These are phyloP conservation scores for Syngnathoides biaculeatus DNA, from an alignment of 2,113 vertebrate genomes.

Conservation along the genomic window DNA sequence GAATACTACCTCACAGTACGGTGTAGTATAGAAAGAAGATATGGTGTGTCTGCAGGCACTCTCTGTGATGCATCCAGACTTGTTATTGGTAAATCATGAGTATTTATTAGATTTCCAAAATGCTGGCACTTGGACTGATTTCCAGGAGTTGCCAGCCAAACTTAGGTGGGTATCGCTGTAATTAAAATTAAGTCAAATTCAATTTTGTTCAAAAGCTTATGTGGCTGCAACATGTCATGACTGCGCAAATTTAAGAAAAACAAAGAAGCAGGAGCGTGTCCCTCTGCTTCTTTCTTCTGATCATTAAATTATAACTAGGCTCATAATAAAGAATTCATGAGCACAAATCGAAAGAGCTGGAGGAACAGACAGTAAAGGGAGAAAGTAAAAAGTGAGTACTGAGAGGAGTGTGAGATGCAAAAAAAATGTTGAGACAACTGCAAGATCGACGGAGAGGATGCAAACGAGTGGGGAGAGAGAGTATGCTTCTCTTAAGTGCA, in stretches of 20 bases:
- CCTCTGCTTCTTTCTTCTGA: conserved; percentile 51
- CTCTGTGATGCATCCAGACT: not conserved
- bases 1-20: not conserved
- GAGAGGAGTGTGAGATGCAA: conserved; percentile 49
- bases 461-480: conserved; percentile 31
- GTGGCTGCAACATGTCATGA: conserved; percentile 37
- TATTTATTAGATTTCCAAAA: not conserved
- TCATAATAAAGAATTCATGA: conserved; percentile 58
- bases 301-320: conserved; percentile 67
- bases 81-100: not conserved
- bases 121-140: not conserved
- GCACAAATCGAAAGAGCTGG: conserved; percentile 65
- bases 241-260: conserved; percentile 41
- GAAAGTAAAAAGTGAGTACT: conserved; percentile 51
- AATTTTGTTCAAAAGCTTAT: conserved; percentile 25
- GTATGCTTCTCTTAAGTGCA: conserved; percentile 63
- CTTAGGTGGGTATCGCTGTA: not conserved
- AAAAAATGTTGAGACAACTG: conserved; percentile 45
- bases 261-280: conserved; percentile 25
- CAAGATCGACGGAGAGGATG: conserved; percentile 35
- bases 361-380: conserved; percentile 51
- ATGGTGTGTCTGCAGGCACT: not conserved
- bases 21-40: not conserved
- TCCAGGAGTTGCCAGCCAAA: not conserved
- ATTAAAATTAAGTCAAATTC: not conserved